Conservation (phyloP, 2,888 invertebrate genomes). For the Nipponacmea schrenckii region DNA sequence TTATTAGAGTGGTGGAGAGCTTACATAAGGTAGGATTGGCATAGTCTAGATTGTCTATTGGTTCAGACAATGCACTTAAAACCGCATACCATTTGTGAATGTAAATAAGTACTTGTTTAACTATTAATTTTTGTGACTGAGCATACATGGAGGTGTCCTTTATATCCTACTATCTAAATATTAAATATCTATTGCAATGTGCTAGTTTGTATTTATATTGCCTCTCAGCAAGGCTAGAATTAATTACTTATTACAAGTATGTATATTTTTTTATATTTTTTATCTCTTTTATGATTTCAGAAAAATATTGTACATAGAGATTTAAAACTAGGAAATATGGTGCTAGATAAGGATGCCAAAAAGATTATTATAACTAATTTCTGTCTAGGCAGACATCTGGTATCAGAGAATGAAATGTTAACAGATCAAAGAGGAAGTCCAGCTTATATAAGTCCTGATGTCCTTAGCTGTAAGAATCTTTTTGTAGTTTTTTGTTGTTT, state of each 20-base stretch:
- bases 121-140: no score
- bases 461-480: constrained; percentile 73
- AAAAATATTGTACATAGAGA: constrained; percentile 83
- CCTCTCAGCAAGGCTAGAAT: no score
- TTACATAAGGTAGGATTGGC: constrained; percentile 76
- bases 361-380: constrained; percentile 80
- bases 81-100: no score
- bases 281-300: constrained; percentile 67
- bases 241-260: neutral
- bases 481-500: constrained; percentile 3
- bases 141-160: no score
- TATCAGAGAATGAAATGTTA: constrained; percentile 78
- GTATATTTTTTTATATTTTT: neutral
- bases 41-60: neutral
- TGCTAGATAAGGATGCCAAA: constrained; percentile 76
- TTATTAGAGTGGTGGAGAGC: constrained; percentile 79
- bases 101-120: no score
- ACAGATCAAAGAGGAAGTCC: constrained; percentile 83
- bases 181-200: no score
- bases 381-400: constrained; percentile 80
- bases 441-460: constrained; percentile 84
- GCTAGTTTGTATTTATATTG: no score
- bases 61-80: neutral
- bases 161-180: no score
- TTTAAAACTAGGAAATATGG: constrained; percentile 81